These are phyloP conservation scores for Sebastes hopkinsi DNA, from an alignment of 2,797 vertebrate species.

Conservation along the genomic window DNA sequence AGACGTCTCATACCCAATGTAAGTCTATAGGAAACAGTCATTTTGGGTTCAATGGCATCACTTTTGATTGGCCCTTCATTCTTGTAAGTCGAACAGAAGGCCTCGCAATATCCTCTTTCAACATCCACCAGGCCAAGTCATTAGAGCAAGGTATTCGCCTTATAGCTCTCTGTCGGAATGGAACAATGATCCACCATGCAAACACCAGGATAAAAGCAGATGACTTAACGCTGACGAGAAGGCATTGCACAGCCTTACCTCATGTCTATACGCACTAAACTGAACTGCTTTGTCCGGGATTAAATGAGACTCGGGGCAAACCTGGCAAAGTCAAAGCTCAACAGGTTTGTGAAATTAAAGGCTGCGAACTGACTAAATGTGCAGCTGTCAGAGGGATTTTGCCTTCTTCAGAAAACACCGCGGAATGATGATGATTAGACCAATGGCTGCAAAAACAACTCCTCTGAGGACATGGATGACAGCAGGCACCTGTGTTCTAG, in stretches of 20 bases:
- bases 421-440: conserved; percentile 38
- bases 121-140: not conserved
- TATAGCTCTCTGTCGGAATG: conserved; percentile 14
- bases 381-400: conserved; percentile 57
- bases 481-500: conserved; percentile 56
- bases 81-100: not conserved
- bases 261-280: conserved; percentile 17
- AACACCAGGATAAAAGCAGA: conserved; percentile 42
- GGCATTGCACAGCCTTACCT: conserved; percentile 24
- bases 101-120: conserved; percentile 32
- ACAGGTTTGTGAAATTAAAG: conserved; percentile 55
- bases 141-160: conserved; percentile 11
- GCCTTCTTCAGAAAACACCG: conserved; percentile 53
- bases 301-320: conserved; percentile 42
- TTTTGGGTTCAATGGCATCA: not conserved
- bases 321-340: conserved; percentile 50
- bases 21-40: not conserved
- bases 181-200: conserved; percentile 26
- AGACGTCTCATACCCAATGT: not conserved
- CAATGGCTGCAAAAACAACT: conserved; percentile 49
- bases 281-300: conserved; percentile 44
- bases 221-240: conserved; percentile 23
- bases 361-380: conserved; percentile 47
- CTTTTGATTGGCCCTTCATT: not conserved
- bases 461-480: conserved; percentile 51